Evolutionary conservation across 2,113 vertebrate genomes (phyloP).

Genomic region (Platichthys stellatus): DNA sequence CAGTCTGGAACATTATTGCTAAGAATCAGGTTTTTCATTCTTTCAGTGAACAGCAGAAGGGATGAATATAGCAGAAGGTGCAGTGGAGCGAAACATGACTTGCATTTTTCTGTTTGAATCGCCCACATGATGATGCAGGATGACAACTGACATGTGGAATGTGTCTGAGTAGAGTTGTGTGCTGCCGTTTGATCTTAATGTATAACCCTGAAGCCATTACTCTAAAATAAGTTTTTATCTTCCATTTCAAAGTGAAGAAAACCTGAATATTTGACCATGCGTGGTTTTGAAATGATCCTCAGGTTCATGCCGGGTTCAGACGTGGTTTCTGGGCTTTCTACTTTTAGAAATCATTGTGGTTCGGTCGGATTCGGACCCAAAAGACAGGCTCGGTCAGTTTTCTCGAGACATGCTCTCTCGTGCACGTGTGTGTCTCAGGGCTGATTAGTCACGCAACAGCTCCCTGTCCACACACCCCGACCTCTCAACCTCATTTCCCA

Average conservation of each 20-base stretch:
- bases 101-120: background rate
- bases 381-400: no score
- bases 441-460: conserved; percentile 65
- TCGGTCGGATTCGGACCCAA: no score
- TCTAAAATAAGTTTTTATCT: no score
- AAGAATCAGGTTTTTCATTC: background rate
- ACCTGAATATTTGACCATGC: no score
- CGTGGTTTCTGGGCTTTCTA: no score
- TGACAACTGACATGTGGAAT: background rate
- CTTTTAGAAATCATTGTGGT: no score
- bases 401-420: background rate
- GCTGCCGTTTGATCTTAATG: background rate
- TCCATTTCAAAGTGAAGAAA: no score
- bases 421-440: conserved; percentile 9
- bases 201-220: no score
- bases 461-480: conserved; percentile 54
- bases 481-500: conserved; percentile 65
- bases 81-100: background rate
- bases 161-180: background rate
- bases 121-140: background rate
- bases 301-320: no score
- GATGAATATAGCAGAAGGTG: conserved; percentile 3
- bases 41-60: background rate
- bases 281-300: no score
- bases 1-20: background rate